Evolutionary conservation across 1,140 invertebrate species (phyloP), one percentile per base, ranked within the genome.

Genomic region (Oreohelix idahoensis): DNA sequence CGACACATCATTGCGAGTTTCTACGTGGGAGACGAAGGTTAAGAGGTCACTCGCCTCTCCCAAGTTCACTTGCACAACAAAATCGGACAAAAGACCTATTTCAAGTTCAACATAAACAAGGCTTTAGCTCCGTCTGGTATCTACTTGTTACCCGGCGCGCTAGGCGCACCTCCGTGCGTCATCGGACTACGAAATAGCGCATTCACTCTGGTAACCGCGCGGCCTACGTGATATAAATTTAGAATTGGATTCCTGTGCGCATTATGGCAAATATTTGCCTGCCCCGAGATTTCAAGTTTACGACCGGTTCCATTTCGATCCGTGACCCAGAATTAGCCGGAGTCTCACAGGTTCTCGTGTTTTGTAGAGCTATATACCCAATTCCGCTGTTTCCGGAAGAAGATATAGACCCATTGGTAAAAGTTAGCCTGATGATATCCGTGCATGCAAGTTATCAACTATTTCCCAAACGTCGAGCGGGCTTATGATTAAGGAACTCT

Each of bases 31-130:
- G 53, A n/a, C 23, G 53, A n/a, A 58, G 63, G 63, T 32, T 32
- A 29, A 35, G 63, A 66, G 63, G 63, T 66, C 63, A 66, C 63
- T 66, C n/a, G 63, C 63, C 63, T 66, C n/a, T 66, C 29, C 63
- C 29, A 66, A 58, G 53, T 58, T 58, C 53, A 66, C 63, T 66
- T 66, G 32, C 63, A 66, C 63, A 66, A 66, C 63, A 32, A 35
- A 23, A 66, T 66, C n/a, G 29, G 63, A 66, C 29, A 32, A 32
- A 58, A 66, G 29, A 10, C 63, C n/a, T 32, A 66, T 66, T 32
- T 66, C 32, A 11, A 5, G 63, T 29, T 32, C 17, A 66, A 32
- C 17, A 66, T n/a, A 66, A 66, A 35, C 63, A 32, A n/a, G 29
- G 20, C 26, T 58, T 15, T 58, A 5, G 53, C 26, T 4, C 32